Conservation (phyloP, 2,797 vertebrate genomes). For the Chromobotia macracanthus region DNA sequence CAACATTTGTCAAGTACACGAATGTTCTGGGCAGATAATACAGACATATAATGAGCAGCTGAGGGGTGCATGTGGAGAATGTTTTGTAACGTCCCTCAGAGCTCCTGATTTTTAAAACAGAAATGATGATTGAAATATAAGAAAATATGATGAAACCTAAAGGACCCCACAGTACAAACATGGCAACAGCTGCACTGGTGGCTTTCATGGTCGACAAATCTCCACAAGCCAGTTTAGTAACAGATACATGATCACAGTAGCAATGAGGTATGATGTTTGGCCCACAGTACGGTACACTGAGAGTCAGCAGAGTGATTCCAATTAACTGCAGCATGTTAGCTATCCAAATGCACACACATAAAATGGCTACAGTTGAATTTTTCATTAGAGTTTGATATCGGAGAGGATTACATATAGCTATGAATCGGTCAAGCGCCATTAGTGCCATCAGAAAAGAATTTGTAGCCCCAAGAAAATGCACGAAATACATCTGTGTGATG, state of each 20-base stretch:
- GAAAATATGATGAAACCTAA: conserved; percentile 70
- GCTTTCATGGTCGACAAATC: conserved; percentile 2
- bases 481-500: conserved; percentile 72
- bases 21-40: conserved; percentile 60
- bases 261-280: conserved; percentile 44
- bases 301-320: not conserved
- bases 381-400: conserved; percentile 62
- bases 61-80: conserved; percentile 69
- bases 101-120: conserved; percentile 63
- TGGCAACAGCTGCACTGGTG: conserved; percentile 17
- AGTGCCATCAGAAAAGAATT: conserved; percentile 67
- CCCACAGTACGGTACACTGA: conserved; percentile 34
- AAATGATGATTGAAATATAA: conserved; percentile 69
- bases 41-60: conserved; percentile 67
- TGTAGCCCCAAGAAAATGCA: conserved; percentile 68
- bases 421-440: conserved; percentile 73
- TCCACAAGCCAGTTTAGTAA: conserved; percentile 39
- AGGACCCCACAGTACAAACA: conserved; percentile 40
- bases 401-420: conserved; percentile 70
- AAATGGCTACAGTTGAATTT: conserved; percentile 30
- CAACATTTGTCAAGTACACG: conserved; percentile 2
- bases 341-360: conserved; percentile 34
- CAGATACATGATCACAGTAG: conserved; percentile 45
- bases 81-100: conserved; percentile 64
- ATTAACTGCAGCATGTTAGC: conserved; percentile 13